phyloP scores from a whole-genome alignment of 2,113 vertebrate species.

The Turdus rufiventris region DNA sequence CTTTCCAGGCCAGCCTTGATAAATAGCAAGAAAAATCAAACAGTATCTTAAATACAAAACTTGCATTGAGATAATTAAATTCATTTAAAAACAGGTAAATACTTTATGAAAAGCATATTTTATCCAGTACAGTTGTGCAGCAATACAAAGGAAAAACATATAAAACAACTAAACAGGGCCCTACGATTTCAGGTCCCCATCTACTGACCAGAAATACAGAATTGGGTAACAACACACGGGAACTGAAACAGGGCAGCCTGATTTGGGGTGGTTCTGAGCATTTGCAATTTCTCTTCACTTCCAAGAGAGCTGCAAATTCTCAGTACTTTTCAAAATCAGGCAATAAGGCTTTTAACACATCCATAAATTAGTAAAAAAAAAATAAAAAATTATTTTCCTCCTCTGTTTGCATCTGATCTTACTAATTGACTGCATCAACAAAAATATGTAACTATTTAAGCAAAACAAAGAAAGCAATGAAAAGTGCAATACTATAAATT shows the following conservation, averaged over 20 bases:
- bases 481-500: slow-evolving; percentile 78
- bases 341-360: slow-evolving; percentile 52
- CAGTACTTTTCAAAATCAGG: slow-evolving; percentile 8
- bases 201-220: slow-evolving; percentile 52
- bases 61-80: slow-evolving; percentile 81
- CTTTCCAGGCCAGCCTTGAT: slow-evolving; percentile 74
- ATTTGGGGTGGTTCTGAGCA: not conserved
- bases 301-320: not conserved
- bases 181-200: slow-evolving; percentile 15
- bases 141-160: slow-evolving; percentile 58
- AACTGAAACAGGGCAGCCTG: not conserved
- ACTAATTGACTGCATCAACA: slow-evolving; percentile 49
- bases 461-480: slow-evolving; percentile 56
- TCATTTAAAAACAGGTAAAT: slow-evolving; percentile 77
- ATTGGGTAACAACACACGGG: not conserved
- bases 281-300: not conserved
- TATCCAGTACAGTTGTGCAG: slow-evolving; percentile 73
- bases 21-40: slow-evolving; percentile 76
- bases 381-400: not conserved
- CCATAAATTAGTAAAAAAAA: slow-evolving; percentile 60
- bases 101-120: slow-evolving; percentile 69
- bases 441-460: slow-evolving; percentile 47
- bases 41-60: slow-evolving; percentile 75
- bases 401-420: slow-evolving; percentile 71
- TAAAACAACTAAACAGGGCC: slow-evolving; percentile 32